Evolutionary conservation across 2,797 vertebrate genomes (phyloP).

Genomic region (Oreochromis grahami): DNA sequence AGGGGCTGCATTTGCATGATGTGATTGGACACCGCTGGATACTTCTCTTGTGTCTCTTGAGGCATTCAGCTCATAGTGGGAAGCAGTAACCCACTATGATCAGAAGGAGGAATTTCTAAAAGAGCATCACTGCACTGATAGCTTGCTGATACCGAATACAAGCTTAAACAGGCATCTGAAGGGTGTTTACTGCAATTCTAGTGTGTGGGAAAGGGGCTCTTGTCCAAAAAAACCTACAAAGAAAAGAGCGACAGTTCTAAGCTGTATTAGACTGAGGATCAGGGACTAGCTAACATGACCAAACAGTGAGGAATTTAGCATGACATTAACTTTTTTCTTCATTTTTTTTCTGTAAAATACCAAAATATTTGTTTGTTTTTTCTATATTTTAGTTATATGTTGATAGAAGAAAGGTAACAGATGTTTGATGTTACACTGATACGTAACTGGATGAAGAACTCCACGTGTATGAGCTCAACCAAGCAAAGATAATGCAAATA

Average conservation of each 20-base stretch:
- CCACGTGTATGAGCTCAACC: background rate
- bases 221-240: background rate
- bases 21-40: slow-evolving; percentile 18
- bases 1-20: background rate
- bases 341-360: background rate
- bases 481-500: background rate
- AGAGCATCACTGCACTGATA: background rate
- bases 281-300: background rate
- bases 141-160: background rate
- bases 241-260: accelerated
- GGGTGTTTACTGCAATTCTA: background rate
- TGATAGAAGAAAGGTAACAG: background rate
- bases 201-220: background rate
- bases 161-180: background rate
- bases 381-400: background rate
- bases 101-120: background rate
- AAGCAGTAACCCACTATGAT: background rate
- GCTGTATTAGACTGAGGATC: background rate
- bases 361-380: background rate
- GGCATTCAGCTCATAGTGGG: background rate
- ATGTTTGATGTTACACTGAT: background rate
- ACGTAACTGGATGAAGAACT: background rate
- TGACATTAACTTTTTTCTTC: background rate
- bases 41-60: background rate
- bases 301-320: background rate